Evolutionary conservation across 1,140 invertebrate species (phyloP).

Genomic region (Heliconius hermathena): DNA sequence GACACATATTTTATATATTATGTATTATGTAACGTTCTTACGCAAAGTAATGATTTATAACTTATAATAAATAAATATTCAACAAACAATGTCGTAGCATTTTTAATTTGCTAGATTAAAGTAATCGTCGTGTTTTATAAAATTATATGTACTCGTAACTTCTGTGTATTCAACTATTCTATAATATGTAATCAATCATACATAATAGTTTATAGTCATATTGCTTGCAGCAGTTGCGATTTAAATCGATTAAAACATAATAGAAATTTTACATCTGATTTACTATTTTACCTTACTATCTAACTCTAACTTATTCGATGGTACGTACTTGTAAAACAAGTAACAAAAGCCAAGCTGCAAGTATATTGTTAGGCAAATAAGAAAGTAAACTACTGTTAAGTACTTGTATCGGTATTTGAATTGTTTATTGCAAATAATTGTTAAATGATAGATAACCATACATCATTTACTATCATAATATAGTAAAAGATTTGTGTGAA

Average conservation of each 20-base stretch:
- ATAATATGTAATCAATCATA: not conserved
- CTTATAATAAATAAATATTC: not conserved
- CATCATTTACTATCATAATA: conserved; percentile 24
- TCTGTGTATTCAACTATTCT: not conserved
- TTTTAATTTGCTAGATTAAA: not conserved
- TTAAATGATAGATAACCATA: conserved; percentile 37
- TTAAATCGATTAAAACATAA: not conserved
- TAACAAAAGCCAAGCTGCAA: not conserved
- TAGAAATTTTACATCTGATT: not conserved
- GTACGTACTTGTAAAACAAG: not conserved
- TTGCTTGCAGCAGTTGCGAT: not conserved
- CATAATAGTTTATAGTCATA: not conserved
- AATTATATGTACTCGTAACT: not conserved
- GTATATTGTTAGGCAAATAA: not conserved
- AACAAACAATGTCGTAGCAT: not conserved
- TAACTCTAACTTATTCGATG: not conserved
- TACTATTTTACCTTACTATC: not conserved
- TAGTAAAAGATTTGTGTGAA: conserved; percentile 34
- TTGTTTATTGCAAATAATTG: conserved; percentile 47
- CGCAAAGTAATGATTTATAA: not conserved
- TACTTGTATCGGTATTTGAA: conserved; percentile 23
- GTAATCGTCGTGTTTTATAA: not conserved
- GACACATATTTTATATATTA: not conserved
- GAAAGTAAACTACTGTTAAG: not conserved
- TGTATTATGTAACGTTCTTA: not conserved